Base-by-base conservation (phyloP, 2,113 vertebrate species). In the Psettodes erumei region DNA sequence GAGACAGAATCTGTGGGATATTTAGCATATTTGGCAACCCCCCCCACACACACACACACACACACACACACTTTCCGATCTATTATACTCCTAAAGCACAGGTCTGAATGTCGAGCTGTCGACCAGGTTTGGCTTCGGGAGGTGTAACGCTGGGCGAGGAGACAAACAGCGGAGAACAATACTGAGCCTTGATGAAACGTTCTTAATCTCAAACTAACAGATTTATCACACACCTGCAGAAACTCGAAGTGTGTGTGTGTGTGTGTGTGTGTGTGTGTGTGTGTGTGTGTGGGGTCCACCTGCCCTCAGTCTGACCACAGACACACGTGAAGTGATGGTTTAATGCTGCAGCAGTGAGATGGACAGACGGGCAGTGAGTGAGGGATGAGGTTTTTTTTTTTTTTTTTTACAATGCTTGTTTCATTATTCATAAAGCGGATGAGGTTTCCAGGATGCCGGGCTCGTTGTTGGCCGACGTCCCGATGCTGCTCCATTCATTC, bases 361-460 rank as follows among this genome's bases (percentile, higher is more conserved):
- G 11, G 45, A 18, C 68, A 58, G 47, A 61, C 60, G 56, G 82
- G 72, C 68, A 75, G 71, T 77, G 71, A 86, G 77, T 66, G 79
- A 79, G 64, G 62, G 18, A 64, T 75, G 76, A 79, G 81, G 21
- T 45, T 76, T 61, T 58, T 42, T 71, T 64, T 48, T 23, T n/a
- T 55, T n/a, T 68, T 75, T 84, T 88, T 88, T 86, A 90, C 72
- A 33, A 88, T 21, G 74, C 71, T 75, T 82, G 58, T 87, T 92
- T 86, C 75, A 90, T 92, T 86, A 92, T 91, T 92, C 76, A 92
- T 91, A 85, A 83, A 78, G 81, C 81, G 75, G 87, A 87, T 86
- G 82, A 76, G 80, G 72, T 88, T 90, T 90, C 86, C 79, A 72
- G 84, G 80, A 90, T 82, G 82, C 65, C 19, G n/a, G 68, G 58